Conservation (phyloP, 2,113 vertebrate species). For the Rhagologus leucostigma region DNA sequence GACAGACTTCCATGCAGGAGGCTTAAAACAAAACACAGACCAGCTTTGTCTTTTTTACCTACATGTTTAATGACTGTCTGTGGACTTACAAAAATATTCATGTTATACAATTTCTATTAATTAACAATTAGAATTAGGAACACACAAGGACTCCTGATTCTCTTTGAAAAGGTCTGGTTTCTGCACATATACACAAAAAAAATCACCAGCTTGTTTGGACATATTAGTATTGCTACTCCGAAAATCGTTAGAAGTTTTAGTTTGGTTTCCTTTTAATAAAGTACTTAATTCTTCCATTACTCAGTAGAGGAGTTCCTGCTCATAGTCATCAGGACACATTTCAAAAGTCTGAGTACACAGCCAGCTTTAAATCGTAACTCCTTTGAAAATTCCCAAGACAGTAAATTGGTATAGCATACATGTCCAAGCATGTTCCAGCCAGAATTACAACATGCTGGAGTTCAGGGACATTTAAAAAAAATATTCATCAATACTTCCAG, state of each 20-base stretch:
- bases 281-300: constrained; percentile 1
- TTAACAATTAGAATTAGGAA: background rate
- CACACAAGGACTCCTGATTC: background rate
- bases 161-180: background rate
- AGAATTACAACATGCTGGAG: background rate
- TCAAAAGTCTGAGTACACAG: background rate
- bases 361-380: background rate
- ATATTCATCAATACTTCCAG: background rate
- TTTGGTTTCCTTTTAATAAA: background rate
- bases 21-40: background rate
- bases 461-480: background rate
- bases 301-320: background rate
- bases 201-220: background rate
- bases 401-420: background rate
- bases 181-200: background rate
- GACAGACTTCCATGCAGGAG: background rate
- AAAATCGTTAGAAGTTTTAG: background rate
- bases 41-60: background rate
- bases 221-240: background rate
- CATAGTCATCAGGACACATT: background rate
- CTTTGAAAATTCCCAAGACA: background rate
- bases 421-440: background rate
- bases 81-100: constrained; percentile 17
- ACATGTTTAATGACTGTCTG: background rate
- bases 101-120: background rate